Conservation (phyloP, 2,797 vertebrate species). For the Trichosurus vulpecula region DNA sequence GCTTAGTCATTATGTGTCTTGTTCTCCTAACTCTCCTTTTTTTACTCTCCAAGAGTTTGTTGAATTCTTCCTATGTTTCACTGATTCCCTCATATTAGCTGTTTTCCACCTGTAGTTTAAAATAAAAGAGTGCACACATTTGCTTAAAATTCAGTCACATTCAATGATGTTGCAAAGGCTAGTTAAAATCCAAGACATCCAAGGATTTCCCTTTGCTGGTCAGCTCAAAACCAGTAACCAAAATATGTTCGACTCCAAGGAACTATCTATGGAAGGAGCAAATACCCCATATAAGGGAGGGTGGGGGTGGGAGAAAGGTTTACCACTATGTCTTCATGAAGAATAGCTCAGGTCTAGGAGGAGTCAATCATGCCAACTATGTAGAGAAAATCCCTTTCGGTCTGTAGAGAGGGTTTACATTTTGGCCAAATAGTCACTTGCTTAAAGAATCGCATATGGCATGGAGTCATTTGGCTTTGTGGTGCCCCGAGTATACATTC, state of each 20-base stretch:
- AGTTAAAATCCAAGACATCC: background rate
- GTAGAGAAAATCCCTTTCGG: conserved; percentile 63
- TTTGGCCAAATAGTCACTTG: conserved; percentile 73
- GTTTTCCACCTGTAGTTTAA: background rate
- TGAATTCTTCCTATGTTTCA: background rate
- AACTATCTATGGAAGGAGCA: conserved; percentile 37
- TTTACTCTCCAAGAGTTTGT: background rate
- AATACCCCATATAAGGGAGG: background rate
- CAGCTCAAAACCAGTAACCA: conserved; percentile 48
- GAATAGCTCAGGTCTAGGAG: conserved; percentile 56
- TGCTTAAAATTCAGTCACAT: conserved; percentile 31
- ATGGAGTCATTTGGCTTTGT: conserved; percentile 56
- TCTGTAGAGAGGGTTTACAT: conserved; percentile 60
- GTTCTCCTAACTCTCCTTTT: background rate
- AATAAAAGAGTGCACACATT: conserved; percentile 12
- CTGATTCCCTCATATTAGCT: background rate
- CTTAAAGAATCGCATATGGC: conserved; percentile 64
- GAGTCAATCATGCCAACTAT: conserved; percentile 63
- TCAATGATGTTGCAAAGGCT: background rate
- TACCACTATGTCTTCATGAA: conserved; percentile 41
- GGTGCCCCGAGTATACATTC: conserved; percentile 39
- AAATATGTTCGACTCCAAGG: conserved; percentile 33
- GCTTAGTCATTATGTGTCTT: background rate
- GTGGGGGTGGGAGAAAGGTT: background rate
- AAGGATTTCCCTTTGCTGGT: conserved; percentile 31